Evolutionary conservation across 2,113 vertebrate species (phyloP).

Genomic region (Plecturocebus donacophilus): DNA sequence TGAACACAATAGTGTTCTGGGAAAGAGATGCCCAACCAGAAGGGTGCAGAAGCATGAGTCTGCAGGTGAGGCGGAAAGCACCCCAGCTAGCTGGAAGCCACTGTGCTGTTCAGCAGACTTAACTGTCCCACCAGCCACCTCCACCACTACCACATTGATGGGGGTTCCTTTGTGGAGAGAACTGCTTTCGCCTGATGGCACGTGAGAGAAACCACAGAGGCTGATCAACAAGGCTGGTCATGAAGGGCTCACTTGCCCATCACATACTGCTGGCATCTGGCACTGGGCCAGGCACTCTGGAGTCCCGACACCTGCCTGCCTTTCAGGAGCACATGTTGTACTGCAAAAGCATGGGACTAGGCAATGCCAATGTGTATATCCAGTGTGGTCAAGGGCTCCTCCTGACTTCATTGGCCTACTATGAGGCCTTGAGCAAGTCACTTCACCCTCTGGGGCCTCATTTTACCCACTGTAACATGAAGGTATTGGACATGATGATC

Average conservation of each 20-base stretch:
- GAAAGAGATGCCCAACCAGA: conserved; percentile 50
- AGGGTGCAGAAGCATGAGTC: background rate
- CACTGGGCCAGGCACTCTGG: background rate
- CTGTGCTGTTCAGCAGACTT: conserved; percentile 27
- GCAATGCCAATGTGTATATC: fast-evolving
- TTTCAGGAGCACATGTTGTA: background rate
- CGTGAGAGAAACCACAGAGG: background rate
- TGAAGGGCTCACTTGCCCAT: background rate
- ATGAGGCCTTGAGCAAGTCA: background rate
- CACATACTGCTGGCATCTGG: background rate
- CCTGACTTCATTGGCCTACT: background rate
- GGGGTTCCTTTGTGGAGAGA: background rate
- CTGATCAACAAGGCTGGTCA: fast-evolving
- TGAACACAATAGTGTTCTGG: conserved; percentile 35
- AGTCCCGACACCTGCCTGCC: background rate
- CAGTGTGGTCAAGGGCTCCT: background rate
- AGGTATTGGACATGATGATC: background rate
- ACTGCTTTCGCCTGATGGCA: background rate
- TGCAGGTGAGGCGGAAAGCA: background rate
- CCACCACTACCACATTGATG: background rate
- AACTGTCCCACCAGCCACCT: background rate
- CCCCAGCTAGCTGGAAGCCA: conserved; percentile 31
- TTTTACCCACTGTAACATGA: background rate
- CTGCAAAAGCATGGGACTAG: background rate
- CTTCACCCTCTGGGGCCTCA: background rate